Percentiles rank a stretch among this genome's conserved stretches.
Evolutionary conservation across 2,888 invertebrate species (phyloP).

Genomic region (Frankliniella fusca): DNA sequence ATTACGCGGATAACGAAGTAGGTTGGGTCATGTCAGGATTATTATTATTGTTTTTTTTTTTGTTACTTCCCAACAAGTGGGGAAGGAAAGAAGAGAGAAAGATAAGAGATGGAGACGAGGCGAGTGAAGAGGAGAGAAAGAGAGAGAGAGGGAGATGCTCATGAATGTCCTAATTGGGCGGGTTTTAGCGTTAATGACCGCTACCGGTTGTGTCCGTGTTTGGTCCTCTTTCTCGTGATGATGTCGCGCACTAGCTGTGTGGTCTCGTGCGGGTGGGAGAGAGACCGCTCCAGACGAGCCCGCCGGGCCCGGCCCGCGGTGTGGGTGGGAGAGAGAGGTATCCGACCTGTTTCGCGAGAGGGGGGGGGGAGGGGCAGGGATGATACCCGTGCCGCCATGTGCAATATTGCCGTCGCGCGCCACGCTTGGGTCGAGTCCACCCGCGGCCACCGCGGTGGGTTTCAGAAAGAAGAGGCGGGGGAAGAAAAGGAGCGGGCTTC

Average conservation of each 20-base stretch:
- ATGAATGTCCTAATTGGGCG: conserved; percentile 19
- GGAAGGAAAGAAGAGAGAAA: too few species aligned
- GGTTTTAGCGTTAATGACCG: conserved; percentile 17
- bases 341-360: neutral
- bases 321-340: too few species aligned
- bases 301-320: too few species aligned
- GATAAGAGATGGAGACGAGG: too few species aligned
- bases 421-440: neutral
- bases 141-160: neutral
- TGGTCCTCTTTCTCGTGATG: neutral
- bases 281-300: neutral
- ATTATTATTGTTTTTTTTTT: too few species aligned
- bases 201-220: neutral
- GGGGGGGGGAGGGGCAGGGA: neutral
- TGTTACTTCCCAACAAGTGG: too few species aligned
- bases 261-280: neutral
- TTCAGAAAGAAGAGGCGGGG: too few species aligned
- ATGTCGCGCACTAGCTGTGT: neutral
- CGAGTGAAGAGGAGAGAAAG: neutral
- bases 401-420: neutral
- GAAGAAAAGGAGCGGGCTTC: too few species aligned
- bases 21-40: too few species aligned
- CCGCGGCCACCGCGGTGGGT: too few species aligned
- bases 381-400: neutral
- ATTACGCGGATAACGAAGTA: too few species aligned